Base-by-base conservation (phyloP, 2,888 invertebrate species). In the Eucriotettix oculatus region DNA sequence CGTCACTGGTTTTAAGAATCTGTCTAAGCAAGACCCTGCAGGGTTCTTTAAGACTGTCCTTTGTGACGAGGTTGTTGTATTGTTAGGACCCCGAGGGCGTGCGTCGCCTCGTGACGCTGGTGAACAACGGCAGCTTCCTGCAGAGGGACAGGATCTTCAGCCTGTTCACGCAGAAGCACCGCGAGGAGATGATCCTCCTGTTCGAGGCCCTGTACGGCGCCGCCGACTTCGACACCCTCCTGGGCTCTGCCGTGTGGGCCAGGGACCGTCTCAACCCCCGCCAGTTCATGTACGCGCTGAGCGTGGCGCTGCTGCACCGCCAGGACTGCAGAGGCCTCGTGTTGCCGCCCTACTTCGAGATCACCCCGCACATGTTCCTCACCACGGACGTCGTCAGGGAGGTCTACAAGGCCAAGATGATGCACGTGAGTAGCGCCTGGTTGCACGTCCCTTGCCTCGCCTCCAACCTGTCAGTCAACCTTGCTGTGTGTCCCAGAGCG, bases 331-430 rank as follows among this genome's bases (percentile, higher is more conserved):
- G 60, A 10, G 64, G 66, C 16, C 48, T 69, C 42, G 64, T 59
- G n/a, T 60, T 69, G 41, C 70, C 70, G 10, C 68, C 69, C 10
- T 63, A 68, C 44, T 68, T 69, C 54, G 69, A 69, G 61, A 66
- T 69, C 43, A 66, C 67, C 57, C 70, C 70, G 0, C 67, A 68
- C 61, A 64, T 68, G 61, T 70, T 69, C 63, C 64, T 68, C 60
- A 68, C 68, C 43, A 64, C 67, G 10, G 67, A 68, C 14, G 67
- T 69, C 54, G 63, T 70, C 60, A 65, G 67, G 29, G 56, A 66
- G 58, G 68, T 69, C n/a, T 65, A 67, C 60, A 52, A 61, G 52
- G 66, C 55, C 14, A 55, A 55, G 48, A 48, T 48, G 48, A 48
- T 12, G 48, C 48, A 14, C 48, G 48, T 48, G 48, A 48, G 48